Evolutionary conservation across 1,140 invertebrate genomes (phyloP).

Genomic region (Temnothorax curvispinosus): DNA sequence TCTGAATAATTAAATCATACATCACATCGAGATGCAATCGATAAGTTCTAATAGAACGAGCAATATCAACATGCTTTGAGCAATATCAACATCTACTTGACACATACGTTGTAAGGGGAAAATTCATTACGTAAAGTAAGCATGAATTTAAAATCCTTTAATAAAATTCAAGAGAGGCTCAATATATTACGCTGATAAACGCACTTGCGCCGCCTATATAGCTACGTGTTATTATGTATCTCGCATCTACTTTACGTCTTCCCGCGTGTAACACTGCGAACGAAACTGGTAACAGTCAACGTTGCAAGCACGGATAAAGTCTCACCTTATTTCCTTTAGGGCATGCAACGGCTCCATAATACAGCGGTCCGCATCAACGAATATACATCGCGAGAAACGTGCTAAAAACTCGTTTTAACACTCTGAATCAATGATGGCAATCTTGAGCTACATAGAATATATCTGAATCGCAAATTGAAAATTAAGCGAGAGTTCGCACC

Average conservation of each 20-base stretch:
- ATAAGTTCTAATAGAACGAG: constrained; percentile 31
- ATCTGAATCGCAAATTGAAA: constrained; percentile 49
- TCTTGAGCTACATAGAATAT: constrained; percentile 16
- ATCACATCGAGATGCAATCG: constrained; percentile 17
- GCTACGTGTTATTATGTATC: constrained; percentile 39
- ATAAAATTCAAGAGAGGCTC: constrained; percentile 26
- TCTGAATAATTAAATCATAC: background rate
- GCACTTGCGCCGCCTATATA: background rate
- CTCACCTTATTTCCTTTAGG: constrained; percentile 48
- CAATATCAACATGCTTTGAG: constrained; percentile 18
- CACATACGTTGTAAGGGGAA: background rate
- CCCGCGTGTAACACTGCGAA: constrained; percentile 7
- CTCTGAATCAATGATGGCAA: constrained; percentile 42
- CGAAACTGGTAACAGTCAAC: constrained; percentile 36
- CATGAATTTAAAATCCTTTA: constrained; percentile 43
- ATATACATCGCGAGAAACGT: constrained; percentile 26
- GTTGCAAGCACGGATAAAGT: constrained; percentile 14
- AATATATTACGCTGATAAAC: constrained; percentile 41
- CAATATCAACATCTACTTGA: constrained; percentile 37
- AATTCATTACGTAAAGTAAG: constrained; percentile 25
- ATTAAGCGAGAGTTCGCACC: constrained; percentile 30
- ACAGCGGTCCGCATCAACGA: constrained; percentile 15
- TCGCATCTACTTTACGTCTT: constrained; percentile 40
- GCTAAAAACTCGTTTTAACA: constrained; percentile 52
- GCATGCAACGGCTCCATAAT: constrained; percentile 32